Evolutionary conservation across 1,140 invertebrate species (phyloP).

Genomic region (Anastatus disparis): DNA sequence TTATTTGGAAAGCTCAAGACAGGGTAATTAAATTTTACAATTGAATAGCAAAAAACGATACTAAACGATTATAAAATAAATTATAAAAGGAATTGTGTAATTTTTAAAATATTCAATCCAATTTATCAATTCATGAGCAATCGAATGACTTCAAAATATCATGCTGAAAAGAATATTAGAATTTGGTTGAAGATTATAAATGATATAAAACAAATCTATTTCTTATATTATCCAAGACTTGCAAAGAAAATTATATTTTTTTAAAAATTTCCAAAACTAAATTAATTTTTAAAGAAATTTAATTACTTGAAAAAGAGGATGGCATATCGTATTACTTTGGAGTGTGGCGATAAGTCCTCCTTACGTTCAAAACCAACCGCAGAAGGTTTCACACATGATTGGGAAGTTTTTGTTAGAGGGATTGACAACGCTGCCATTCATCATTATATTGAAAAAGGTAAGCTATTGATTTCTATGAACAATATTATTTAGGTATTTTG

Average conservation of each 20-base stretch:
- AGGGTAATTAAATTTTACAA: not conserved
- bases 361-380: constrained; percentile 81
- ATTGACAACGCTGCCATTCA: constrained; percentile 86
- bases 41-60: not conserved
- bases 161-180: constrained; percentile 25
- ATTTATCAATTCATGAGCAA: not conserved
- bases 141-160: constrained; percentile 16
- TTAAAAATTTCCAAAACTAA: constrained; percentile 12
- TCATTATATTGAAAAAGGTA: constrained; percentile 88
- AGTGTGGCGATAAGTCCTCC: constrained; percentile 90
- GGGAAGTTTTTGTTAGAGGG: constrained; percentile 95
- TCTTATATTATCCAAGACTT: not conserved
- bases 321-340: constrained; percentile 86
- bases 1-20: not conserved
- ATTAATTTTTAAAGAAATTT: too few species aligned
- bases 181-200: constrained; percentile 17
- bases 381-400: constrained; percentile 95
- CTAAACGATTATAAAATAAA: not conserved
- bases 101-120: too few species aligned
- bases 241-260: not conserved
- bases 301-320: constrained; percentile 63
- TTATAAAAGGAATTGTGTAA: too few species aligned
- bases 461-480: not conserved
- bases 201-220: not conserved
- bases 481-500: too few species aligned